These are phyloP conservation scores for Amia ocellicauda DNA, from an alignment of 2,113 vertebrate species.

Conservation along the genomic window DNA sequence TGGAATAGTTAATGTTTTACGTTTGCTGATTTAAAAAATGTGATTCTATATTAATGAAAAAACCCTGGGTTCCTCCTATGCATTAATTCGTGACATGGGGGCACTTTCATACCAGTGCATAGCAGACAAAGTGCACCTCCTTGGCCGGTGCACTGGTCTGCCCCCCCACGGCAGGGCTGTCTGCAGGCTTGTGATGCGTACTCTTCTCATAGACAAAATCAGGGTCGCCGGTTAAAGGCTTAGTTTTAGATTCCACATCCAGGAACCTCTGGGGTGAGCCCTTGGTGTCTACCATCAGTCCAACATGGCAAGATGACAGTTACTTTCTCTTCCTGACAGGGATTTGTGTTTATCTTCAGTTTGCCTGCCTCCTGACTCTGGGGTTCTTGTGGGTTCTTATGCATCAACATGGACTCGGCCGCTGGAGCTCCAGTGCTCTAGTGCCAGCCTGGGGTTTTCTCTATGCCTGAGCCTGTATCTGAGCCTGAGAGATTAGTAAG, in stretches of 20 bases:
- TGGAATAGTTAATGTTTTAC: too few relatives aligned
- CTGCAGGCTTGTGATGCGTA: conserved; percentile 19
- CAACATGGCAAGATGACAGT: conserved; percentile 53
- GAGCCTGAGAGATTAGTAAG: conserved; percentile 59
- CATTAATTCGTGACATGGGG: conserved; percentile 81
- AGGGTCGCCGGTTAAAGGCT: conserved; percentile 29
- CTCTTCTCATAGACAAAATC: conserved; percentile 54
- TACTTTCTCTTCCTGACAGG: conserved; percentile 56
- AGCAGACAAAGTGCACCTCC: conserved; percentile 34
- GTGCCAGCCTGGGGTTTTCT: conserved; percentile 69
- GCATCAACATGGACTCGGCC: conserved; percentile 44
- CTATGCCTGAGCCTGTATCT: conserved; percentile 60
- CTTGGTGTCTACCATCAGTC: conserved; percentile 40
- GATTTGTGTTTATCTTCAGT: conserved; percentile 60
- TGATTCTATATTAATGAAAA: too few relatives aligned
- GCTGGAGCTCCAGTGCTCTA: conserved; percentile 62
- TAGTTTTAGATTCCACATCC: neutral
- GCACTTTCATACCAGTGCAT: conserved; percentile 85
- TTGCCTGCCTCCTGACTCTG: conserved; percentile 50
- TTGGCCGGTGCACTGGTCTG: neutral
- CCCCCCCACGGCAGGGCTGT: too few relatives aligned
- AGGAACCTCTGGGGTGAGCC: neutral
- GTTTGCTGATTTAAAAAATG: too few relatives aligned
- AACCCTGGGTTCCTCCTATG: too few relatives aligned
- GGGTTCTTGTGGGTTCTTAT: conserved; percentile 43